Conservation (phyloP, 2,888 invertebrate genomes). For the Zygaena filipendulae region DNA sequence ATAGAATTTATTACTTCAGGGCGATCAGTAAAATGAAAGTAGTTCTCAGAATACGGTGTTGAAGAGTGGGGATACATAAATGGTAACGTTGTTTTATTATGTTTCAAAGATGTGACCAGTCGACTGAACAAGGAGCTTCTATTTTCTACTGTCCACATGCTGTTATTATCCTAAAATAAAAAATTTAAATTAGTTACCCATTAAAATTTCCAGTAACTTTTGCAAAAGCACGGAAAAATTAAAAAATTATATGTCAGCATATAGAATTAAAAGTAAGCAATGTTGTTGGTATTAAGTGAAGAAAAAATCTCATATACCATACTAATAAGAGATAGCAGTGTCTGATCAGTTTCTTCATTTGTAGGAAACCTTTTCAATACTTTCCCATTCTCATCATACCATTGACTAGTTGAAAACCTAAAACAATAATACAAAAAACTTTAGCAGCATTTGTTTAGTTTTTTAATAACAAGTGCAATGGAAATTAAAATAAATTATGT, state of each 20-base stretch:
- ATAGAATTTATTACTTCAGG: slow-evolving; percentile 47
- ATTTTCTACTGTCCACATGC: slow-evolving; percentile 66
- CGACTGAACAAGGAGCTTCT: slow-evolving; percentile 71
- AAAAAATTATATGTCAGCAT: too few relatives aligned
- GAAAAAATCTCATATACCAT: slow-evolving; percentile 28
- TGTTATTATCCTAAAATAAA: too few relatives aligned
- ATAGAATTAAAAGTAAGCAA: too few relatives aligned
- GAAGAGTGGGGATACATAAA: slow-evolving; percentile 50
- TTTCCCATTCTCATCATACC: slow-evolving; percentile 85
- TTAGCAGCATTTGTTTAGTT: too few relatives aligned
- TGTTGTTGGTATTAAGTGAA: neutral
- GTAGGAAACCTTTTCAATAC: slow-evolving; percentile 67
- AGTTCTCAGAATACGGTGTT: slow-evolving; percentile 52
- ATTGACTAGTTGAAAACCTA: slow-evolving; percentile 83
- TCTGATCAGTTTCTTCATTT: slow-evolving; percentile 58
- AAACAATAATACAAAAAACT: slow-evolving; percentile 17
- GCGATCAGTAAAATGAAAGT: slow-evolving; percentile 53
- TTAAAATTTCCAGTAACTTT: too few relatives aligned
- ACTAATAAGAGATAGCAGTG: slow-evolving; percentile 45
- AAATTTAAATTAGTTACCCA: too few relatives aligned
- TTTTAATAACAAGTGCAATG: slow-evolving; percentile 2
- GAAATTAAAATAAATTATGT: slow-evolving; percentile 7
- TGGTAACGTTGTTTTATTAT: slow-evolving; percentile 52
- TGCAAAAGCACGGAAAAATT: too few relatives aligned
- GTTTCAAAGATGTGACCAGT: slow-evolving; percentile 50